Base-by-base conservation (phyloP, 2,113 vertebrate species). In the Laticauda laticaudata region DNA sequence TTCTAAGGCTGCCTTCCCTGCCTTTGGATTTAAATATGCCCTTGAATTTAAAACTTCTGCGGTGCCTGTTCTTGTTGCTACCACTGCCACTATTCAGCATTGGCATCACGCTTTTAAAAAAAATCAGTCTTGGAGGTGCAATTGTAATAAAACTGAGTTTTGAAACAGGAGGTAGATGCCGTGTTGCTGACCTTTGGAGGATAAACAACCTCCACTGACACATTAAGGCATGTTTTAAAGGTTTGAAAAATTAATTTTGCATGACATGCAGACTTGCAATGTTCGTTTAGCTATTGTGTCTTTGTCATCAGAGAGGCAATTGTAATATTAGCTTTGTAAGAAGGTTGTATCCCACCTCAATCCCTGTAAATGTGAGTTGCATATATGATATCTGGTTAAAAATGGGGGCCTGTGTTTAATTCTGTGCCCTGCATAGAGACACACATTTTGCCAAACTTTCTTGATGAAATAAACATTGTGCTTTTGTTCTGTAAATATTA, bases 161-260 rank as follows among this genome's bases (percentile, higher is more conserved):
- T 86, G 81, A 86, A 90, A 48, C 26, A 48, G 45, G 29, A 86
- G 23, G 39, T 20, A 24, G 18, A 87, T 3, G 20, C 23, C 7
- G 0, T 2, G 24, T 48, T 15, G 7, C 26, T 61, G 69, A 92
- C 69, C 54, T 86, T 86, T 90, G 3, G 34, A 34, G 75, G 34
- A 39, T 20, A 54, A 34, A 53, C 26, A 86, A 34, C 56, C 29
- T 90, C 29, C 12, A 9, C 8, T 39, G 55, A 81, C 54, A 57
- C 59, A 61, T 86, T 59, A 86, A 26, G 69, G 54, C 54, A 43
- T 75, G 51, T 69, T 88, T 53, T 39, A 87, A 51, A 92, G 64
- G 69, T 92, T 69, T 55, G 54, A n/a, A 48, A 81, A 61, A 86
- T 93, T 93, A 93, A 90, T 86, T 93, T 90, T 93, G 61, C 88